Base-by-base conservation (phyloP, 1,140 invertebrate genomes). In the Zeugodacus cucurbitae region DNA sequence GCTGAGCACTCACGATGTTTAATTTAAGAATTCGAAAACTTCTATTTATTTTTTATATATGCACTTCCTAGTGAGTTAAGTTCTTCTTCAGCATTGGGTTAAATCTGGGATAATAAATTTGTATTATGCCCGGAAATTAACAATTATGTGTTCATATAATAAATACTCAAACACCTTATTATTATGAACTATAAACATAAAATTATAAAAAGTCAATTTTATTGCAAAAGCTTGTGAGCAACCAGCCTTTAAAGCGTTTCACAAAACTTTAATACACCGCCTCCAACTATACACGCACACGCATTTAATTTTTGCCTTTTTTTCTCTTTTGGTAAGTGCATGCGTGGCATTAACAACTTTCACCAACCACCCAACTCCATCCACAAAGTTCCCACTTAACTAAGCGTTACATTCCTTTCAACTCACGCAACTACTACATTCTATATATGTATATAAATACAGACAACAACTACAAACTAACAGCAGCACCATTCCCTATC, bases 321-420 rank as follows among this genome's bases (percentile, higher is more conserved):
- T 62, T n/a, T 59, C 4, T 48, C 10, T 48, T 48, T 34, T 74
- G 37, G 20, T 59, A 59, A 59, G 41, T 48, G 41, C 74, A 82
- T 82, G 41, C 41, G n/a, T 82, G 34, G 41, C 74, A 82, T 82
- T 82, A 82, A 82, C 67, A 54, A 48, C 74, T 82, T 82, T 82
- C 74, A 48, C 74, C 41, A 48, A 22, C 22, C 74, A 82, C 6
- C 41, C 74, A n/a, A 82, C 74, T 11, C 22, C 48, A 41, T 3
- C 32, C 10, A 34, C 11, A 2, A 3, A 11, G 0, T 62, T 5
- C 17, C 20, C 11, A 20, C 34, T 41, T 32, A 74, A 7, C 67
- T 48, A 48, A 82, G 74, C 74, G 48, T 48, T 26, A 82, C 74
- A 82, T 82, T 48, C 41, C 5, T 48, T 82, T 48, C n/a, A 17